These are phyloP conservation scores for Phrynosoma blainvillii DNA, from an alignment of 2,113 vertebrate species.

Conservation along the genomic window DNA sequence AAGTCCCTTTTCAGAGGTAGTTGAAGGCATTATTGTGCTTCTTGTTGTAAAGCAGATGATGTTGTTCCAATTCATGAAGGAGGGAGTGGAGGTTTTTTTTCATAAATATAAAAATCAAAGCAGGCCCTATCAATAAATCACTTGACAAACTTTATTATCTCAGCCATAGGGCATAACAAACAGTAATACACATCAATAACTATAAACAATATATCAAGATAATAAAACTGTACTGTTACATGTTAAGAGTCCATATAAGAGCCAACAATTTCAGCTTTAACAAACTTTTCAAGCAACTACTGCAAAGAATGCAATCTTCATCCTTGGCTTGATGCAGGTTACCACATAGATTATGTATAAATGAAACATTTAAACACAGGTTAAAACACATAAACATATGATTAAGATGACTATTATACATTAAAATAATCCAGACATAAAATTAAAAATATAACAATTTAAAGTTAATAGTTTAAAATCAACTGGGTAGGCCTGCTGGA, in stretches of 20 bases:
- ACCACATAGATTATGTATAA: too few species aligned
- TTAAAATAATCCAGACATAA: too few species aligned
- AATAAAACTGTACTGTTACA: conserved; percentile 13
- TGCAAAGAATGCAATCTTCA: not conserved
- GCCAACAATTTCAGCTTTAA: not conserved
- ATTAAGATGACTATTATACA: too few species aligned
- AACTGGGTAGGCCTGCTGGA: too few species aligned
- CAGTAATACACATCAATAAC: conserved; percentile 3
- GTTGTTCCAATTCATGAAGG: not conserved
- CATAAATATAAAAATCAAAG: not conserved
- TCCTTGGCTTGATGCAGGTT: too few species aligned
- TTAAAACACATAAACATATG: too few species aligned
- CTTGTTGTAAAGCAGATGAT: not conserved
- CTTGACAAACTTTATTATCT: not conserved
- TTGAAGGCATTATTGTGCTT: not conserved
- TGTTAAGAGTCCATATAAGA: not conserved
- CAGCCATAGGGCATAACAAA: not conserved
- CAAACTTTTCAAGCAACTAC: not conserved
- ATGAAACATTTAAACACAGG: too few species aligned
- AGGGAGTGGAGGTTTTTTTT: not conserved
- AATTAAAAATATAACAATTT: too few species aligned
- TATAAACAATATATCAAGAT: conserved; percentile 18
- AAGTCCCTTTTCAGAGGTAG: not conserved
- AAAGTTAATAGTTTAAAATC: too few species aligned
- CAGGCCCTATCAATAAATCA: not conserved